phyloP scores from a whole-genome alignment of 2,113 vertebrate species.

The Sarotherodon lohbergeri region DNA sequence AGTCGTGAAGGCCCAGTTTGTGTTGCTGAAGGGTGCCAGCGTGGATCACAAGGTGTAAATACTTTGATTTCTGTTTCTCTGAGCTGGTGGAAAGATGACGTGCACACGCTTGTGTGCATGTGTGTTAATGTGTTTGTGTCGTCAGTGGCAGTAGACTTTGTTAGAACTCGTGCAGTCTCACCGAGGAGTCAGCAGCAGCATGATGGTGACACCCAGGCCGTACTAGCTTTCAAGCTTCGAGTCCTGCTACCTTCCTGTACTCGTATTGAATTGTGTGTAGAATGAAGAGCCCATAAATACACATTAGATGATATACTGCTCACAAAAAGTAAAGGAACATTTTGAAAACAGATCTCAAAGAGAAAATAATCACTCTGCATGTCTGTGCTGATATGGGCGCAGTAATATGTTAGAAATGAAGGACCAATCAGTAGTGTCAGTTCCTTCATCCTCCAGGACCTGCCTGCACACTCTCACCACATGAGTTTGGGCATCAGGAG shows the following conservation, averaged over 20 bases:
- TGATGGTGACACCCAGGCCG: neutral
- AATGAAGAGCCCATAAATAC: neutral
- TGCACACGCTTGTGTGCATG: neutral
- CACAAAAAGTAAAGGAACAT: neutral
- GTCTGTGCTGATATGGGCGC: neutral
- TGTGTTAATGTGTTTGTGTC: neutral
- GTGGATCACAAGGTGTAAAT: neutral
- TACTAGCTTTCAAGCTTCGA: neutral
- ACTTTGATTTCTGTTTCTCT: slow-evolving; percentile 14
- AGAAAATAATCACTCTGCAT: neutral
- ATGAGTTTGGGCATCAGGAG: too few species aligned
- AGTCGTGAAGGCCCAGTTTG: neutral
- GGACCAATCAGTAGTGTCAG: neutral
- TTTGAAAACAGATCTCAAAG: neutral
- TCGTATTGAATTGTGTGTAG: neutral
- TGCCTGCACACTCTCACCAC: too few species aligned
- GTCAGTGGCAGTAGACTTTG: neutral
- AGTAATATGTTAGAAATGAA: neutral
- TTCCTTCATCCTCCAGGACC: too few species aligned
- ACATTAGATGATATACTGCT: neutral
- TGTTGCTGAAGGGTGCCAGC: neutral
- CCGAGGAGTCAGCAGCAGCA: neutral
- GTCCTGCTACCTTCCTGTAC: neutral
- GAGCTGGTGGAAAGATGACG: neutral
- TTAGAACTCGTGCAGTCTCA: neutral